Evolutionary conservation across 2,113 vertebrate genomes (phyloP).

Genomic region (Piprites chloris): DNA sequence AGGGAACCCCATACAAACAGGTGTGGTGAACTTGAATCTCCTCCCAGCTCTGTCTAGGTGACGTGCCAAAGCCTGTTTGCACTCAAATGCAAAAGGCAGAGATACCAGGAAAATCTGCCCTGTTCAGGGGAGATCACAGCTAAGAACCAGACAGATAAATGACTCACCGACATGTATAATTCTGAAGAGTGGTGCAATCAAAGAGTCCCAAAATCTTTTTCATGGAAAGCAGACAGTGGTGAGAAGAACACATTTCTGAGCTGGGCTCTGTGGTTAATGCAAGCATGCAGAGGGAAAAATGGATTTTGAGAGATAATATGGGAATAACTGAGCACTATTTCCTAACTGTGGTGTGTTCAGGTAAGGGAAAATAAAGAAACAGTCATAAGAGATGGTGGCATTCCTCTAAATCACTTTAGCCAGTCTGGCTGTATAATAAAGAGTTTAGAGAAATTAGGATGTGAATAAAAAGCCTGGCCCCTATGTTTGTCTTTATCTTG

Average conservation of each 20-base stretch:
- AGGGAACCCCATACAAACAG: neutral
- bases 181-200: neutral
- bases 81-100: neutral
- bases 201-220: neutral
- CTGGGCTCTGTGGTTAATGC: neutral
- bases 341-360: neutral
- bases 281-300: neutral
- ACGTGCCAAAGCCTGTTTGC: neutral
- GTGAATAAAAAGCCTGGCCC: neutral
- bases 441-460: neutral
- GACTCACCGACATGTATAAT: neutral
- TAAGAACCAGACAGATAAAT: neutral
- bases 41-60: neutral
- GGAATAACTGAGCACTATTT: neutral
- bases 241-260: neutral
- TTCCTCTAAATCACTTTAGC: neutral
- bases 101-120: rapidly evolving
- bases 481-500: neutral
- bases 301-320: neutral
- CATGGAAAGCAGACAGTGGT: neutral
- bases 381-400: neutral
- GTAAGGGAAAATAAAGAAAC: neutral
- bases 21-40: neutral
- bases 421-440: neutral
- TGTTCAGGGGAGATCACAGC: neutral